These are phyloP conservation scores for Eupithecia subumbrata DNA, from an alignment of 2,888 invertebrate species.

Conservation along the genomic window DNA sequence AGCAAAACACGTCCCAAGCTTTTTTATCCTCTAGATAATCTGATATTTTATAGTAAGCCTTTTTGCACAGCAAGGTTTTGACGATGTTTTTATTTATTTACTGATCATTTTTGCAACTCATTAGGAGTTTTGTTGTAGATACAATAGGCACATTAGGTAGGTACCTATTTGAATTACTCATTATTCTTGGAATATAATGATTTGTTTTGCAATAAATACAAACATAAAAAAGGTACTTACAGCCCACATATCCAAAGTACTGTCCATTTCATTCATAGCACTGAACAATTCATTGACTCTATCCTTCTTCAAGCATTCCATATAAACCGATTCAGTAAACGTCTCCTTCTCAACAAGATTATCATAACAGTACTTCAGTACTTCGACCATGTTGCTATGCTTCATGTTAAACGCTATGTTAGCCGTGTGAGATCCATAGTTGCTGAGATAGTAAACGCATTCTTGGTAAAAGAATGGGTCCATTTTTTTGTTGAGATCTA, in stretches of 20 bases:
- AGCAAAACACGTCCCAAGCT: too few species aligned
- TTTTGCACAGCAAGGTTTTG: too few species aligned
- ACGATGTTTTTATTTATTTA: too few species aligned
- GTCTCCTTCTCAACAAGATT: conserved; percentile 87
- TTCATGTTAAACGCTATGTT: conserved; percentile 90
- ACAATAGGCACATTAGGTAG: too few species aligned
- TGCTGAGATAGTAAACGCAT: conserved; percentile 91
- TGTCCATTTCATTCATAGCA: conserved; percentile 86
- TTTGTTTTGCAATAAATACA: too few species aligned
- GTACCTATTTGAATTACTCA: too few species aligned
- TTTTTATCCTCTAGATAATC: too few species aligned
- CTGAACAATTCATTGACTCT: conserved; percentile 85
- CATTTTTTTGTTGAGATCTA: conserved; percentile 68
- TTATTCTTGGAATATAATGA: too few species aligned
- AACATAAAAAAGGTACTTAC: conserved; percentile 60
- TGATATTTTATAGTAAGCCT: too few species aligned
- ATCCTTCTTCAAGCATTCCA: conserved; percentile 87
- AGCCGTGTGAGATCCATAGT: conserved; percentile 90
- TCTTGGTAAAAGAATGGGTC: conserved; percentile 88
- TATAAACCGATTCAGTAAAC: conserved; percentile 89
- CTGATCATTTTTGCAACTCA: too few species aligned
- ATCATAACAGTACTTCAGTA: conserved; percentile 88
- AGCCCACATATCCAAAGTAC: conserved; percentile 88
- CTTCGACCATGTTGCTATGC: conserved; percentile 87
- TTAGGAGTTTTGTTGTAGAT: too few species aligned